A percentile compares a stretch with the other conserved stretches of the same genome.
phyloP scores from a whole-genome alignment of 1,140 invertebrate genomes.

The Pogonomyrmex californicus region DNA sequence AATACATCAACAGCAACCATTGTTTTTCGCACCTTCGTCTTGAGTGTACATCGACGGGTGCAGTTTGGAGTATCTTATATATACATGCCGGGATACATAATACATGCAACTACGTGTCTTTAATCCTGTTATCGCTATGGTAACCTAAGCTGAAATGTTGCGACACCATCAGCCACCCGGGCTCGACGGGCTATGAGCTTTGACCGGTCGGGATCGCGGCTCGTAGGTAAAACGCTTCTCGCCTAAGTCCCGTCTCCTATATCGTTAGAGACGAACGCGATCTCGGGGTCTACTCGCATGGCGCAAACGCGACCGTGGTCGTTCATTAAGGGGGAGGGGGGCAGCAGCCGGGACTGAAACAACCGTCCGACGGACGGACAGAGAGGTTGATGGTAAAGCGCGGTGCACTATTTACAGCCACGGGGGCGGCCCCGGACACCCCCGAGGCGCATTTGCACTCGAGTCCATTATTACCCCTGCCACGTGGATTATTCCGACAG shows the following conservation, averaged over 20 bases:
- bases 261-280: constrained; percentile 55
- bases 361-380: constrained; percentile 17
- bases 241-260: constrained; percentile 51
- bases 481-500: constrained; percentile 82
- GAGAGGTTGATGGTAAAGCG: constrained; percentile 57
- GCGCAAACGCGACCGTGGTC: constrained; percentile 43
- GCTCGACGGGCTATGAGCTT: constrained; percentile 23
- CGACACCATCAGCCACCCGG: constrained; percentile 27
- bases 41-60: background rate
- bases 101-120: constrained; percentile 36
- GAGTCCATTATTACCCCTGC: constrained; percentile 81
- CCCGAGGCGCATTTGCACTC: constrained; percentile 79
- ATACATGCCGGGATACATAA: constrained; percentile 12
- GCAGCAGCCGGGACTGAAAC: constrained; percentile 20
- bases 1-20: background rate
- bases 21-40: background rate
- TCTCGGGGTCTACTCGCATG: constrained; percentile 56
- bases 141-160: constrained; percentile 61
- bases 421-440: constrained; percentile 29
- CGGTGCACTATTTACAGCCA: constrained; percentile 57
- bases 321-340: constrained; percentile 40
- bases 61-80: background rate
- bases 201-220: constrained; percentile 36
- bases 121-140: constrained; percentile 56
- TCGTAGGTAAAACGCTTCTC: constrained; percentile 35